Evolutionary conservation across 2,888 invertebrate genomes (phyloP), one percentile per base, ranked within the genome.

Genomic region (Aleiodes leptofemur): DNA sequence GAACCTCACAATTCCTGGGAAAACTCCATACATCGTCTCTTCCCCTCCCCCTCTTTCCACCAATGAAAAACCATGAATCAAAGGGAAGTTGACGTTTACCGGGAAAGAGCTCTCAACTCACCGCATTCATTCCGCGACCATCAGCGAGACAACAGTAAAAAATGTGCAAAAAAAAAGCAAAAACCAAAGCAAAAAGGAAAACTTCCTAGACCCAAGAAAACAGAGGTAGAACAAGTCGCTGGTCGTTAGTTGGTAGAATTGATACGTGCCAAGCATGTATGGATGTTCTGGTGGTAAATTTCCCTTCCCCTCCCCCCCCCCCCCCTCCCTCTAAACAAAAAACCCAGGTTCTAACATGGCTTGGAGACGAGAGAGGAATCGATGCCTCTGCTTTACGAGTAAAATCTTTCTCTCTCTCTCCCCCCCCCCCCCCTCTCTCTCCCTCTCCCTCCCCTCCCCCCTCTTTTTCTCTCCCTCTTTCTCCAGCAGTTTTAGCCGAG

Each of bases 221-320:
- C 61, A 53, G 50, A 64, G 16, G 56, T 57, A 61, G 48, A 74
- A 74, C 51, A 34, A 64, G 53, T 70, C 71, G 38, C 66, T 23
- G 70, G 71, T 75, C 75, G 71, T 75, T 75, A 75, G 75, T 56
- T 66, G 50, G 74, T 43, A 8, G 74, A 74, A 72, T 77, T 69
- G 69, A 74, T 73, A 77, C 72, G 74, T 74, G 73, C 69, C 68
- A 69, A 64, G 72, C 74, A 72, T 72, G 59, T 77, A 72, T 43
- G 70, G 66, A 64, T 73, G 57, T 53, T 43, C 59, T n/a, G 53
- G 51, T 57, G 75, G 75, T 71, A 64, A 48, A 43, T 64, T 64
- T 64, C 43, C 29, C 16, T 11, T 13, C 23, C 23, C 13, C 13
- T n/a, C 16, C 11, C 7, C 50, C 50, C 43, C 29, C 16, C 9